These are phyloP conservation scores for Bembecia ichneumoniformis DNA, from an alignment of 2,888 invertebrate genomes.

Conservation along the genomic window DNA sequence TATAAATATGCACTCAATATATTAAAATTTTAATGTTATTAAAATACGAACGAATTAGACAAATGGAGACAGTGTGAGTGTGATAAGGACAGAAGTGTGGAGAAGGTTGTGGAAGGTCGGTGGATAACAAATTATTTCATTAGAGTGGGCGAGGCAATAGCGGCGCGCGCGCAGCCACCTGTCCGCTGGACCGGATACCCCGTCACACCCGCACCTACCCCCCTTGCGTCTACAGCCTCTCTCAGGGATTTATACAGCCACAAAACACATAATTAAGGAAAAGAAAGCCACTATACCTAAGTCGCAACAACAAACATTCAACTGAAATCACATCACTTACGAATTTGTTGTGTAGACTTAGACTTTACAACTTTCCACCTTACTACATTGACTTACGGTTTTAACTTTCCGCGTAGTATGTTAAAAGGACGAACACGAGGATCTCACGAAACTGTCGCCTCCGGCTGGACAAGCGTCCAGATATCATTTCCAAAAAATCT, in stretches of 20 bases:
- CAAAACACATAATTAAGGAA: neutral
- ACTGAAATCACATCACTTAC: neutral
- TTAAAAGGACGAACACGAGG: slow-evolving; percentile 12
- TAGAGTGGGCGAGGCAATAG: slow-evolving; percentile 52
- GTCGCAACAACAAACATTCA: slow-evolving; percentile 1
- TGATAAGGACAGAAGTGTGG: slow-evolving; percentile 23
- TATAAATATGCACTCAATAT: neutral
- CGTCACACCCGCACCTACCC: slow-evolving; percentile 12
- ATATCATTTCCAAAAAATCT: slow-evolving; percentile 31
- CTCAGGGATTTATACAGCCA: slow-evolving; percentile 1
- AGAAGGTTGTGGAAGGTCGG: slow-evolving; percentile 61
- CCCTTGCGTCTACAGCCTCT: slow-evolving; percentile 8
- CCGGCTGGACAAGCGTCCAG: slow-evolving; percentile 25
- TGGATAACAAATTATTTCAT: slow-evolving; percentile 58
- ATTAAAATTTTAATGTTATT: neutral
- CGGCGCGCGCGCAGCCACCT: slow-evolving; percentile 48
- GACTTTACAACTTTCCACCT: too few species aligned
- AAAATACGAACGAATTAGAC: neutral
- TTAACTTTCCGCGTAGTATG: too few species aligned
- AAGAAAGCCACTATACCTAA: neutral
- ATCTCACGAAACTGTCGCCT: slow-evolving; percentile 27
- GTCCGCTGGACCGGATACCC: slow-evolving; percentile 62
- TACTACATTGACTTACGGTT: too few species aligned
- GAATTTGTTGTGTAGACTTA: neutral
- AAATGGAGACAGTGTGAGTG: slow-evolving; percentile 3